These are phyloP conservation scores for Parazoanthus swiftii DNA, from an alignment of 92 coral and sea anemone genomes.

Conservation along the genomic window DNA sequence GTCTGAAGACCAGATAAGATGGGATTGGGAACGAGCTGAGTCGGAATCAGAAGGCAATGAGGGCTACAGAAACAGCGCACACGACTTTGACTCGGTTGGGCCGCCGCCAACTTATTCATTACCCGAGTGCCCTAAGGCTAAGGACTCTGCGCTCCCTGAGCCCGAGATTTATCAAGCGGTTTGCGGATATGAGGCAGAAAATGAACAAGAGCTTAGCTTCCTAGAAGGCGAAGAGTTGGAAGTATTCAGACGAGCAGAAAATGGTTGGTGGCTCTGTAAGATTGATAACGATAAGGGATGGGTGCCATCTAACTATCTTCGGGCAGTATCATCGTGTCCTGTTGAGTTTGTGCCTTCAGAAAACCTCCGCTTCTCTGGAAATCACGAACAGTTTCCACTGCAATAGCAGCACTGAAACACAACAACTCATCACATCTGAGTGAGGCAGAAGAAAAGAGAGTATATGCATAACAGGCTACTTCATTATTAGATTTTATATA, in stretches of 20 bases:
- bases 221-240: slow-evolving; percentile 14
- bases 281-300: slow-evolving; percentile 17
- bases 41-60: background rate
- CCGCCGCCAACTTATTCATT: slow-evolving; percentile 23
- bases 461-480: no score
- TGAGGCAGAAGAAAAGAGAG: background rate
- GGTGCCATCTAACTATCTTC: slow-evolving; percentile 37
- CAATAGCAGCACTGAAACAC: background rate
- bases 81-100: background rate
- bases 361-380: background rate
- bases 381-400: background rate
- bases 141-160: background rate
- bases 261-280: slow-evolving; percentile 38
- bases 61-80: background rate
- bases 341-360: background rate
- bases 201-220: slow-evolving; percentile 19
- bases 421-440: background rate
- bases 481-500: no score
- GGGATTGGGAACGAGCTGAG: background rate
- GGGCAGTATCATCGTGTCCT: background rate
- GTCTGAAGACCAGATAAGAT: background rate
- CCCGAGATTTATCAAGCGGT: background rate
- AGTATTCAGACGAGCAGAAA: slow-evolving; percentile 17
- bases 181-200: slow-evolving; percentile 19
- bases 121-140: slow-evolving; percentile 18